Base-by-base conservation (phyloP, 2,888 invertebrate genomes). In the Lithophane socia region DNA sequence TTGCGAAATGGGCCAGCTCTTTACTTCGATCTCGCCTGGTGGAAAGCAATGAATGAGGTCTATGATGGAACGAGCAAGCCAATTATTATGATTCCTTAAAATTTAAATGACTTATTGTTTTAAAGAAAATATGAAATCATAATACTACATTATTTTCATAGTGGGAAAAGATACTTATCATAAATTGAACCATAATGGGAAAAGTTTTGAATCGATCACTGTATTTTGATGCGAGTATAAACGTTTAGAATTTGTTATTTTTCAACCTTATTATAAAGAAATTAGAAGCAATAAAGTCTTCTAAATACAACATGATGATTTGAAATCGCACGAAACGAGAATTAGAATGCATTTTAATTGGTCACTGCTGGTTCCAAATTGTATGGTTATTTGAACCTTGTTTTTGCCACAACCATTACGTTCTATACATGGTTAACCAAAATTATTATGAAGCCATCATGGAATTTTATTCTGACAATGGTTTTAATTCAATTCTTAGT, bases 261-360 rank as follows among this genome's bases (percentile, higher is more conserved):
- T 63, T 52, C 24, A 61, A 52, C 47, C 42, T 58, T 65, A 84
- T 85, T 86, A 84, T 78, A 84, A 76, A 74, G 10, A 74, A 58
- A 83, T 86, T 75, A 80, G 77, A n/a, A 72, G 24, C 54, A 60
- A 56, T 42, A n/a, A 24, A 64, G 10, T 10, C 18, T 2, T 2
- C 60, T 44, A 61, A 54, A 67, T 60, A 52, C 21, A 63, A 12
- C 13, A 56, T n/a, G 21, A 61, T 73, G 13, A 58, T 78, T 58
- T 8, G 24, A 61, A 80, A 80, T 73, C n/a, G 37, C 18, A 47
- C 66, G 47, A 81, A 75, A 86, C 49, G 87, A 77, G 60, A 60
- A 84, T 86, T 73, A 56, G 68, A 86, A 75, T 64, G 66, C 61
- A 66, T 75, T 86, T 73, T 81, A 84, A 86, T 84, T 82, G 82